A percentile compares a stretch with the other conserved stretches of the same genome.
These are phyloP conservation scores for Thamnaconus septentrionalis DNA, from an alignment of 2,113 vertebrate genomes.

Conservation along the genomic window DNA sequence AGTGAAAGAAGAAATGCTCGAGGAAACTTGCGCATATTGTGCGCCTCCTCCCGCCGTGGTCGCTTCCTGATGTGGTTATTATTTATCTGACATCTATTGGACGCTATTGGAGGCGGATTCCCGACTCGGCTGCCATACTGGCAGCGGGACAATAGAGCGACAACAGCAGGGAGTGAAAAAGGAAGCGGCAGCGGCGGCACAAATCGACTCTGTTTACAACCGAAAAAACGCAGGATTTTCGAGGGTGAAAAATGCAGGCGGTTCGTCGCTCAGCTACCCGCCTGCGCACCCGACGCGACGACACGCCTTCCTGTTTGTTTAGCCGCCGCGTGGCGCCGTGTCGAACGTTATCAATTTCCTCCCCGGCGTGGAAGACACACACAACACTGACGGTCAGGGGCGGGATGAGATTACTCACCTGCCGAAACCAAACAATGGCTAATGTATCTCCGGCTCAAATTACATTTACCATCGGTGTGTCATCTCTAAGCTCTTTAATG, in stretches of 20 bases:
- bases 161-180: slow-evolving; percentile 46
- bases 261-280: no score
- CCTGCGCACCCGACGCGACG: no score
- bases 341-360: slow-evolving; percentile 45
- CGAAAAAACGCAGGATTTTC: no score
- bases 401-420: slow-evolving; percentile 60
- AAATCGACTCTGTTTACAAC: slow-evolving; percentile 25
- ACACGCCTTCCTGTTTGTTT: slow-evolving; percentile 30
- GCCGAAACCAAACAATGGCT: slow-evolving; percentile 66
- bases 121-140: slow-evolving; percentile 56
- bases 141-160: slow-evolving; percentile 29
- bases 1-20: slow-evolving; percentile 25
- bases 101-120: slow-evolving; percentile 53
- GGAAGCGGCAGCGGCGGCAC: slow-evolving; percentile 38
- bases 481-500: slow-evolving; percentile 73
- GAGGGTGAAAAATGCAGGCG: no score
- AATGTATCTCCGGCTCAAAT: slow-evolving; percentile 65
- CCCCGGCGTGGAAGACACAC: slow-evolving; percentile 30
- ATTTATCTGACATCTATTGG: slow-evolving; percentile 70
- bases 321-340: slow-evolving; percentile 19
- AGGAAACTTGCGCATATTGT: slow-evolving; percentile 59
- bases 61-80: slow-evolving; percentile 72
- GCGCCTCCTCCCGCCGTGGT: slow-evolving; percentile 60
- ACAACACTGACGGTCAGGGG: slow-evolving; percentile 7
- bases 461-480: slow-evolving; percentile 70